Evolutionary conservation across 2,797 vertebrate genomes (phyloP), one percentile per base, ranked within the genome.

Genomic region (Chelon auratus): DNA sequence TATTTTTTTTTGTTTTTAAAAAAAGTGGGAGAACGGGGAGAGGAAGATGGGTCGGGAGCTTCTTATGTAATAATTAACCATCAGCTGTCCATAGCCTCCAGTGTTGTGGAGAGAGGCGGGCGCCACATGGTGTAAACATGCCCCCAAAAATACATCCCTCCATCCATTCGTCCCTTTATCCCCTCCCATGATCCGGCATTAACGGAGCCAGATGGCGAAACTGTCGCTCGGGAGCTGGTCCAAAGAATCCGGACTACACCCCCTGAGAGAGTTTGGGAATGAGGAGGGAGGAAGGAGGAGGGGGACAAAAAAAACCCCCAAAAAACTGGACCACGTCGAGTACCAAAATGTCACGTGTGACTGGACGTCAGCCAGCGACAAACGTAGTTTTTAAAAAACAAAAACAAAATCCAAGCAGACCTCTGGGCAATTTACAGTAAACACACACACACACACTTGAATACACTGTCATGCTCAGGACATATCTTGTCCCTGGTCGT

Each of bases 51-150:
- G 15, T 7, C 15, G 55, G 68, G 68, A 53, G 58, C 58, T 55
- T 15, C 65, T 88, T 86, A 60, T 67, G 76, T 80, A 81, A 89
- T 81, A 71, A 87, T 82, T 85, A 81, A 76, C 78, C 79, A 85
- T 89, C 86, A 86, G 75, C 82, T 88, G 83, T 89, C 75, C 69
- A 51, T 64, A 73, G 80, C 90, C 89, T 84, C 77, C 74, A 81
- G 80, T 72, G 66, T 65, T 81, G 77, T 68, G 68, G 60, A 64
- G 65, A 39, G 73, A 80, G 72, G 81, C 84, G 78, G 81, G 85
- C 66, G 70, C 82, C 86, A 86, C 87, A 83, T 87, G 87, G 82
- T 69, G 66, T 81, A 78, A 86, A 85, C 79, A 90, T 86, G 82
- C 72, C 84, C 78, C 5, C 48, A 52, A 75, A 89, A 84, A 85